Evolutionary conservation across 1,140 invertebrate species (phyloP).

Genomic region (Harlomillsia oculata): DNA sequence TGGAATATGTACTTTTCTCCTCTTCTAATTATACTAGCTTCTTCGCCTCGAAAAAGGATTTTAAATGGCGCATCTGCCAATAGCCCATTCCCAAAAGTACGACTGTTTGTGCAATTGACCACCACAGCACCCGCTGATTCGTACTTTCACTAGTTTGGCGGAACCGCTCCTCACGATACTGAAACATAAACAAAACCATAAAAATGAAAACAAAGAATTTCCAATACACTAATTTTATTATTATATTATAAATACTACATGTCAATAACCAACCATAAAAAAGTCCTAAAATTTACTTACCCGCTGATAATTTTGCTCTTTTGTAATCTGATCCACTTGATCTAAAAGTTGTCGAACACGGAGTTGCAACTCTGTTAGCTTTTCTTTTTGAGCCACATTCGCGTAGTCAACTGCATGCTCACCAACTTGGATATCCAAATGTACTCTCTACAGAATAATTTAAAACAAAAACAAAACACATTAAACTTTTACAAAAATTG

Average conservation of each 20-base stretch:
- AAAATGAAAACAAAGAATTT: not conserved
- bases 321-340: conserved; percentile 98
- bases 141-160: conserved; percentile 95
- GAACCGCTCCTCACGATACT: conserved; percentile 97
- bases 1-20: too few species aligned
- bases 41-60: conserved; percentile 99
- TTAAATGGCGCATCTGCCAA: conserved; percentile 98
- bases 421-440: conserved; percentile 97
- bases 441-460: conserved; percentile 60
- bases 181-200: conserved; percentile 43
- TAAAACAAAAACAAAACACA: conserved; percentile 21
- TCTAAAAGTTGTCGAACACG: conserved; percentile 89
- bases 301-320: conserved; percentile 98
- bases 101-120: conserved; percentile 86
- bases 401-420: conserved; percentile 98
- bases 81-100: conserved; percentile 87
- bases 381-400: conserved; percentile 94
- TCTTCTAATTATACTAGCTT: conserved; percentile 86
- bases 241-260: not conserved
- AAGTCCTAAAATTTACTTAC: conserved; percentile 46
- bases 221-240: not conserved
- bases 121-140: conserved; percentile 93
- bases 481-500: not conserved
- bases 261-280: not conserved
- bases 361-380: conserved; percentile 88